Conservation (phyloP, 2,797 vertebrate species). For the Diglossa cyanea region DNA sequence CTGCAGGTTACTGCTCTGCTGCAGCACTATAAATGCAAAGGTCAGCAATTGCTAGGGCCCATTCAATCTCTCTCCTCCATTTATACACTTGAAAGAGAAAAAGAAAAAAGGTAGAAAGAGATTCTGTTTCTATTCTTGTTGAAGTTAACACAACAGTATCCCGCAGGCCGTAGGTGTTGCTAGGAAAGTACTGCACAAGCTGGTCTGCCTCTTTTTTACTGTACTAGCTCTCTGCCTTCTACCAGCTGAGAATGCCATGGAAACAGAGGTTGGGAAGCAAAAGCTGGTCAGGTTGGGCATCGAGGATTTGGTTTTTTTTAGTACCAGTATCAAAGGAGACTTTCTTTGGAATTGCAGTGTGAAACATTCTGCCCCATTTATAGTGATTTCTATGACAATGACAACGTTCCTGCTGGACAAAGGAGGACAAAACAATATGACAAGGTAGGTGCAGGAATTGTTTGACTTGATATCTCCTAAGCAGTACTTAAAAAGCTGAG, state of each 20-base stretch:
- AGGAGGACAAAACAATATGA: background rate
- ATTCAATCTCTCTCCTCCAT: background rate
- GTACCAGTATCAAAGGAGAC: slow-evolving; percentile 36
- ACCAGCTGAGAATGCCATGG: slow-evolving; percentile 35
- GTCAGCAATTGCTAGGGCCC: slow-evolving; percentile 2
- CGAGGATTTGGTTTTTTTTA: background rate
- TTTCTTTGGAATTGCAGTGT: slow-evolving; percentile 34
- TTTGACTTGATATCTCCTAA: background rate
- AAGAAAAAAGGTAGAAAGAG: slow-evolving; percentile 37
- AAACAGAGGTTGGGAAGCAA: slow-evolving; percentile 57
- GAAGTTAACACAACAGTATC: slow-evolving; percentile 34
- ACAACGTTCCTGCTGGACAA: background rate
- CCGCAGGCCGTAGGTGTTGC: slow-evolving; percentile 44
- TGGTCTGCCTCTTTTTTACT: slow-evolving; percentile 35
- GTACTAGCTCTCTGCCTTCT: slow-evolving; percentile 34
- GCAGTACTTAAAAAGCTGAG: background rate
- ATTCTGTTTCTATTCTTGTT: slow-evolving; percentile 47
- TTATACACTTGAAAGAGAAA: slow-evolving; percentile 10
- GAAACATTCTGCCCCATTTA: slow-evolving; percentile 54
- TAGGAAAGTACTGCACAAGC: slow-evolving; percentile 37
- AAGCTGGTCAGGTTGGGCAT: slow-evolving; percentile 21
- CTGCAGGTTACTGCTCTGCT: background rate
- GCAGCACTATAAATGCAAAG: background rate
- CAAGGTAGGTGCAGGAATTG: background rate
- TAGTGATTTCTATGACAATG: background rate